Evolutionary conservation across 2,113 vertebrate genomes (phyloP).

Genomic region (Platichthys stellatus): DNA sequence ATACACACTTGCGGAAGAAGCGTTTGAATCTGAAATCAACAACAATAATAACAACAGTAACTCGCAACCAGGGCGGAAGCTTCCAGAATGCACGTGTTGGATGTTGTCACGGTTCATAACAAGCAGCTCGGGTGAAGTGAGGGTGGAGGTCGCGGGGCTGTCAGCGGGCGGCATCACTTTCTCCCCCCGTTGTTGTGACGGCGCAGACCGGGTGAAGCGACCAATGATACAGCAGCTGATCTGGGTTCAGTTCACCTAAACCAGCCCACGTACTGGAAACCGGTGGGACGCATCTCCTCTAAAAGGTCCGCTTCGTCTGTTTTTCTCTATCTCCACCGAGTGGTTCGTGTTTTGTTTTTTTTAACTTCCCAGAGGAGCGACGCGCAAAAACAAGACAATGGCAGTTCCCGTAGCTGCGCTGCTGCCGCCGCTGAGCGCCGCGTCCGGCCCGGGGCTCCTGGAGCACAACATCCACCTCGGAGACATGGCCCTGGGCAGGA

Average conservation of each 20-base stretch:
- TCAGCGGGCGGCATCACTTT: conserved; percentile 50
- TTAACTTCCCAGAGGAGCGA: no score
- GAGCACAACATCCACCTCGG: conserved; percentile 79
- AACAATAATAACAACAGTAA: not conserved
- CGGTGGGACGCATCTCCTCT: not conserved
- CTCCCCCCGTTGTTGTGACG: conserved; percentile 70
- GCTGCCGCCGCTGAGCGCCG: conserved; percentile 72
- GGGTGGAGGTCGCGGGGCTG: conserved; percentile 13
- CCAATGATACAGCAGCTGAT: conserved; percentile 79
- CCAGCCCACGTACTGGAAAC: conserved; percentile 16
- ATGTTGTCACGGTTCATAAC: not conserved
- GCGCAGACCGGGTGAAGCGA: conserved; percentile 65
- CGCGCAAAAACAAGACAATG: conserved; percentile 54
- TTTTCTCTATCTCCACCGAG: not conserved
- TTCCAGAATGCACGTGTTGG: not conserved
- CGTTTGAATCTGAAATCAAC: conserved; percentile 3
- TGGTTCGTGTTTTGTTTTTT: no score
- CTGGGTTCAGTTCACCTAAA: conserved; percentile 47
- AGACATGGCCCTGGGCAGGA: conserved; percentile 75
- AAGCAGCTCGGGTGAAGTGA: no score
- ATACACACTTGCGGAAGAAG: conserved; percentile 48
- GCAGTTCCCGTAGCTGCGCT: conserved; percentile 78
- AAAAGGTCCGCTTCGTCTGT: not conserved
- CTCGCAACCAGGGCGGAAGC: not conserved
- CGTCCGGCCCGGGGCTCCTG: conserved; percentile 68